A percentile compares a stretch with the other conserved stretches of the same genome.
phyloP scores from a whole-genome alignment of 2,113 vertebrate genomes.

The Phylloscopus trochilus region DNA sequence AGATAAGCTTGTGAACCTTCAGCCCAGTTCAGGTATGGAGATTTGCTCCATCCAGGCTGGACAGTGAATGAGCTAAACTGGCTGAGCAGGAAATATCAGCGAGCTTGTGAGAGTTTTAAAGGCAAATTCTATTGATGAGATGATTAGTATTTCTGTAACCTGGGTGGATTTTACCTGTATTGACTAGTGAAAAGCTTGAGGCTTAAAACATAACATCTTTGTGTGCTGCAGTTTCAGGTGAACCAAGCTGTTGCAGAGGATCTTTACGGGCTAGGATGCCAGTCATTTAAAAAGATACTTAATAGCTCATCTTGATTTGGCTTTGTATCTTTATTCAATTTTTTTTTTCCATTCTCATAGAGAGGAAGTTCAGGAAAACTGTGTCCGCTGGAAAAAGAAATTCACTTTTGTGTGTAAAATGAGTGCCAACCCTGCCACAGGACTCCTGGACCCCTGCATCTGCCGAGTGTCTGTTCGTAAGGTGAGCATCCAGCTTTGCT shows the following conservation, averaged over 20 bases:
- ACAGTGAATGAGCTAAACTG: not conserved
- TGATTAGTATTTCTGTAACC: not conserved
- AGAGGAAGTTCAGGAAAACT: slow-evolving; percentile 94
- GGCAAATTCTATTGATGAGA: not conserved
- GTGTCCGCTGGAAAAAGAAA: slow-evolving; percentile 93
- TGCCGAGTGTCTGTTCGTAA: slow-evolving; percentile 96
- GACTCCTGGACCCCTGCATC: slow-evolving; percentile 92
- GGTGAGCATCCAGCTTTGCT: slow-evolving; percentile 67
- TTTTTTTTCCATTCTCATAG: slow-evolving; percentile 47
- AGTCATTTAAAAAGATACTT: not conserved
- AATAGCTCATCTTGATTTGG: not conserved
- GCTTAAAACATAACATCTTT: not conserved
- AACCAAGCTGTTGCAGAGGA: not conserved
- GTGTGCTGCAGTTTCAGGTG: not conserved
- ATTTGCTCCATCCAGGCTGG: not conserved
- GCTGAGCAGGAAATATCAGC: slow-evolving; percentile 21
- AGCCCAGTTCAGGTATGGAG: not conserved
- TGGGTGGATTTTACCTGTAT: not conserved
- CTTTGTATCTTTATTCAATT: not conserved
- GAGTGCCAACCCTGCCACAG: slow-evolving; percentile 93
- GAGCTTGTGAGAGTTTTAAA: slow-evolving; percentile 6
- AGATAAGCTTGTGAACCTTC: not conserved
- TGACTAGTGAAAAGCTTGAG: not conserved
- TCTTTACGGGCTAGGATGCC: not conserved
- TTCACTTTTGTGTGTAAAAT: slow-evolving; percentile 96